Conservation (phyloP, 2,113 vertebrate species). For the Gymnobelideus leadbeateri region DNA sequence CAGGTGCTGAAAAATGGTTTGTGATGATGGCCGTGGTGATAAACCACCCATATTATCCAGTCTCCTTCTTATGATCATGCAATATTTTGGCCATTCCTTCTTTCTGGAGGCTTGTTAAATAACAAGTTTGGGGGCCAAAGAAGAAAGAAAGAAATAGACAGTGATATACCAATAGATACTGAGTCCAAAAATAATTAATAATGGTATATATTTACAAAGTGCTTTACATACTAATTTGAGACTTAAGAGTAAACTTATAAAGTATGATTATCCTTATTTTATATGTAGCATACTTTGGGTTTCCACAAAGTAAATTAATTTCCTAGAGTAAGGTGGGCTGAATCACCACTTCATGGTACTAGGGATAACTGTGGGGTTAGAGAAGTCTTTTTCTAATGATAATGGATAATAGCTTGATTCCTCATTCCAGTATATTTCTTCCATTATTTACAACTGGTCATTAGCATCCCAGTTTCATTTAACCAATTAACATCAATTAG, state of each 20-base stretch:
- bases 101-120: background rate
- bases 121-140: conserved; percentile 5
- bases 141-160: conserved; percentile 13
- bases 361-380: background rate
- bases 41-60: background rate
- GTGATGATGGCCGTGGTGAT: background rate
- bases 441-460: background rate
- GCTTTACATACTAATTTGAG: background rate
- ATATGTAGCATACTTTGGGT: background rate
- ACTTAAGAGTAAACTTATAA: background rate
- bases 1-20: conserved; percentile 22
- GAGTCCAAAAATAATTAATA: background rate
- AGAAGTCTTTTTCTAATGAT: background rate
- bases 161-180: conserved; percentile 26
- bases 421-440: background rate
- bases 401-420: background rate
- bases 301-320: background rate
- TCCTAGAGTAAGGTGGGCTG: background rate
- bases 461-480: background rate
- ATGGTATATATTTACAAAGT: background rate
- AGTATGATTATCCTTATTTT: background rate
- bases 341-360: background rate
- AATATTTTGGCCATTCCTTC: conserved; percentile 7
- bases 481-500: background rate
- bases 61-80: background rate